phyloP scores from a whole-genome alignment of 2,113 vertebrate genomes.

The Paramisgurnus dabryanus region DNA sequence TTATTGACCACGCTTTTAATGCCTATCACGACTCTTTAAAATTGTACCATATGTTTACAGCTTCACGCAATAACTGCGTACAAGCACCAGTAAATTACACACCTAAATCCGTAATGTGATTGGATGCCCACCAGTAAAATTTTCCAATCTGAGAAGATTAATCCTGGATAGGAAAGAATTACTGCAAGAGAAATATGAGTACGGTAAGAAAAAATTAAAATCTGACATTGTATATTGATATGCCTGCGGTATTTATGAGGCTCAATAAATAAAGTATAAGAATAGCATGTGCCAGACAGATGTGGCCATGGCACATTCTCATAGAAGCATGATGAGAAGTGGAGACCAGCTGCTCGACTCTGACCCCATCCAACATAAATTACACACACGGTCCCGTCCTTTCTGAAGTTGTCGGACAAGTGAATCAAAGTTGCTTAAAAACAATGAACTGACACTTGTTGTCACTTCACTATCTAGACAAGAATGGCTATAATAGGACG shows the following conservation, averaged over 20 bases:
- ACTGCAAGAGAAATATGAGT: conserved; percentile 29
- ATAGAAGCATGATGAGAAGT: conserved; percentile 9
- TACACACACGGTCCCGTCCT: not conserved
- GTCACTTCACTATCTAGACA: no score
- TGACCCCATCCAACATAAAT: conserved; percentile 16
- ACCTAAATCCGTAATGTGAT: not conserved
- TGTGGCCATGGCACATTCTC: not conserved
- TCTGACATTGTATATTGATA: conserved; percentile 45
- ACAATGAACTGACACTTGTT: no score
- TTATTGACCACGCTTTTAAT: not conserved
- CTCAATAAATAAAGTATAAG: conserved; percentile 35
- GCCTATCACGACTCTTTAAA: not conserved
- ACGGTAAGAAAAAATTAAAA: conserved; percentile 4
- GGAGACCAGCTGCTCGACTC: not conserved
- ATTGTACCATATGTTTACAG: not conserved
- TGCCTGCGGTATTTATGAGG: conserved; percentile 35
- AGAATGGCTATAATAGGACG: no score
- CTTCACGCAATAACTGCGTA: not conserved
- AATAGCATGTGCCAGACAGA: conserved; percentile 8
- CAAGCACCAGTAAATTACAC: not conserved
- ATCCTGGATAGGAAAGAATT: conserved; percentile 23
- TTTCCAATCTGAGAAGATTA: conserved; percentile 12
- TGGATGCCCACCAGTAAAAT: conserved; percentile 16
- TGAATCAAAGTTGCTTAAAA: not conserved
- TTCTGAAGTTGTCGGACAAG: not conserved